Evolutionary conservation across 2,113 vertebrate species (phyloP), one percentile per base, ranked within the genome.

Genomic region (Ammospiza nelsoni): DNA sequence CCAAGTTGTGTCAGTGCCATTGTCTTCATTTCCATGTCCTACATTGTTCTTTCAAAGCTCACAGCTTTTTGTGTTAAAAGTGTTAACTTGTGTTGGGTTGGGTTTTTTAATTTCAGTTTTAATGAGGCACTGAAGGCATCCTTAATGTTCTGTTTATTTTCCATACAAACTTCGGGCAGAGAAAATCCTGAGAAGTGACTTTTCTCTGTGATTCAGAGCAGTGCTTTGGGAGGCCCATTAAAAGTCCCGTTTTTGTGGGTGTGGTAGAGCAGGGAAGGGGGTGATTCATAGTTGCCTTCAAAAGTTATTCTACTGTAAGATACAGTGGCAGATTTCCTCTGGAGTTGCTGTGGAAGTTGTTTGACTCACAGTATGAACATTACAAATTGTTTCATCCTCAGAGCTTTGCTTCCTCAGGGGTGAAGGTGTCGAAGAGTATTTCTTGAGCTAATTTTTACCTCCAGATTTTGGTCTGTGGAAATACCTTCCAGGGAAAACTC

Each of bases 231-330:
- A 95, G 48, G 33, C 17, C 69, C 37, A 29, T 46, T 48, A 24
- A 7, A 84, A 83, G 63, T 82, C 59, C 15, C 2, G 0, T 46
- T 82, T 73, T 86, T 71, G 79, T 87, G 92, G 90, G 92, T 95
- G 93, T 95, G 79, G 90, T 85, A 18, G 81, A 69, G 61, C 18
- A 80, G 67, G 61, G 55, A 82, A 92, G 55, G 48, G 39, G 29
- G 46, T 97, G 96, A 96, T 92, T 93, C 93, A 94, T 20, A 77
- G 39, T 84, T 66, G 58, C 75, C 68, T 46, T 86, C 51, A 14
- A 2, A 82, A 90, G 67, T 69, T 79, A 6, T 6, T 91, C 59
- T 31, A 4, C 51, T 63, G 29, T 2, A 61, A 77, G 59, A 9
- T 67, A 18, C n/a, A 51, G 23, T 33, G 71, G 87, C 15, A 65